Percentiles rank a stretch among this genome's conserved stretches.
Conservation (phyloP, 2,797 vertebrate species). For the Naso thynnoides region DNA sequence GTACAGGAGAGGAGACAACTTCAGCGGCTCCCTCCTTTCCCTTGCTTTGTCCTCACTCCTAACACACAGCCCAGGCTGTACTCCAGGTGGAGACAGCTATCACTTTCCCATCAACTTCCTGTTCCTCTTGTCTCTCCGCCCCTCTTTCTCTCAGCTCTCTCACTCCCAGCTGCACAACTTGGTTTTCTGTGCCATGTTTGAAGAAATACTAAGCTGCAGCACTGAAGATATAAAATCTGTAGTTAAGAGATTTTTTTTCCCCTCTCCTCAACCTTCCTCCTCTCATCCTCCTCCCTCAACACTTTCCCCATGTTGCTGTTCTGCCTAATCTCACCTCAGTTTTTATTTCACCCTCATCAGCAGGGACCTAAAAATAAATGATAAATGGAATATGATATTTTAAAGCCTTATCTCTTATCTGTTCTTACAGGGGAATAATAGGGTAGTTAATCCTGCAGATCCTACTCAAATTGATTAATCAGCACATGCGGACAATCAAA, state of each 20-base stretch:
- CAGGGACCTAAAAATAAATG: slow-evolving; percentile 90
- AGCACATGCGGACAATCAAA: slow-evolving; percentile 90
- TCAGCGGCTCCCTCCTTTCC: slow-evolving; percentile 67
- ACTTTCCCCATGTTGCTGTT: slow-evolving; percentile 76
- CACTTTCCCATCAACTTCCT: slow-evolving; percentile 84
- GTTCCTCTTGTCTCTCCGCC: slow-evolving; percentile 77
- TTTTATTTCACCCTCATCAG: slow-evolving; percentile 89
- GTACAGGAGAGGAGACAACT: slow-evolving; percentile 71
- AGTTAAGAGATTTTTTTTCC: slow-evolving; percentile 47
- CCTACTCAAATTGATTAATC: slow-evolving; percentile 90
- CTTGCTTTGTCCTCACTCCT: slow-evolving; percentile 65
- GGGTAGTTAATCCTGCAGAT: slow-evolving; percentile 90
- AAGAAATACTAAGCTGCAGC: slow-evolving; percentile 73
- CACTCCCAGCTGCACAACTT: slow-evolving; percentile 73
- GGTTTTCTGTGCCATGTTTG: slow-evolving; percentile 71
- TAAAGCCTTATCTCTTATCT: slow-evolving; percentile 89
- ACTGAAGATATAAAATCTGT: slow-evolving; percentile 69
- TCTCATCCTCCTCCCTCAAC: slow-evolving; percentile 53
- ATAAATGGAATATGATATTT: slow-evolving; percentile 91
- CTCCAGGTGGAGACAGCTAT: slow-evolving; percentile 84
- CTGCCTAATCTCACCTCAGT: slow-evolving; percentile 86
- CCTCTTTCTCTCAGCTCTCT: slow-evolving; percentile 71
- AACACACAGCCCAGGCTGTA: slow-evolving; percentile 74
- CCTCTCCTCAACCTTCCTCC: slow-evolving; percentile 32
- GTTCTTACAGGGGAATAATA: slow-evolving; percentile 88